Conservation (phyloP, 2,113 vertebrate species). For the Phalacrocorax brasilianus region DNA sequence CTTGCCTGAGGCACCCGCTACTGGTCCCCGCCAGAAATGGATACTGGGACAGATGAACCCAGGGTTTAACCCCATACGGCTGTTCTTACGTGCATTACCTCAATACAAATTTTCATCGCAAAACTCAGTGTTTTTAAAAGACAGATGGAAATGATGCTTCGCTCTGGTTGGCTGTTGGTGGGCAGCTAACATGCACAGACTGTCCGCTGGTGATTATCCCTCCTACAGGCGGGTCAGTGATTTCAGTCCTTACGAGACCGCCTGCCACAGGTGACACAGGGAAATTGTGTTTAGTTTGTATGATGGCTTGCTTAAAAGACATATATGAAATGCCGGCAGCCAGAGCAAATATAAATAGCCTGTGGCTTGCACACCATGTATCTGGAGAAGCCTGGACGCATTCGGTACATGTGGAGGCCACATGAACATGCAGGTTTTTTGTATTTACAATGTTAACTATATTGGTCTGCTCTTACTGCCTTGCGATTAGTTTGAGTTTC, state of each 20-base stretch:
- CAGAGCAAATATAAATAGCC: background rate
- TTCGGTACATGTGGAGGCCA: background rate
- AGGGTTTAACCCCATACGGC: background rate
- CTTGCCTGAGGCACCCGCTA: background rate
- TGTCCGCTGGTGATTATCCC: background rate
- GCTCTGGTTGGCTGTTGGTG: background rate
- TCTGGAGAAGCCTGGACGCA: background rate
- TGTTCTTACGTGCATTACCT: rapidly evolving
- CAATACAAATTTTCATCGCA: background rate
- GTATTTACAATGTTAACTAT: background rate
- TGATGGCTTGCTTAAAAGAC: background rate
- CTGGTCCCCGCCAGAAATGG: rapidly evolving
- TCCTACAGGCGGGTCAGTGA: background rate
- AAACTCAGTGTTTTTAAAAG: background rate
- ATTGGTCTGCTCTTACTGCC: background rate
- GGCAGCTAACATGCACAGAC: background rate
- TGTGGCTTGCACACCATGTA: background rate
- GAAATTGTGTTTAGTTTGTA: background rate
- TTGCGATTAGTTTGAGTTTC: background rate
- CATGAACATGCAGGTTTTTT: background rate
- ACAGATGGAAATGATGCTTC: background rate
- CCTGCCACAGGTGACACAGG: background rate
- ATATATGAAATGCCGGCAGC: background rate
- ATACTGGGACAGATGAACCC: background rate
- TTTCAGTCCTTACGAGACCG: background rate